Base-by-base conservation (phyloP, 2,797 vertebrate genomes). In the Aphelocoma californica region DNA sequence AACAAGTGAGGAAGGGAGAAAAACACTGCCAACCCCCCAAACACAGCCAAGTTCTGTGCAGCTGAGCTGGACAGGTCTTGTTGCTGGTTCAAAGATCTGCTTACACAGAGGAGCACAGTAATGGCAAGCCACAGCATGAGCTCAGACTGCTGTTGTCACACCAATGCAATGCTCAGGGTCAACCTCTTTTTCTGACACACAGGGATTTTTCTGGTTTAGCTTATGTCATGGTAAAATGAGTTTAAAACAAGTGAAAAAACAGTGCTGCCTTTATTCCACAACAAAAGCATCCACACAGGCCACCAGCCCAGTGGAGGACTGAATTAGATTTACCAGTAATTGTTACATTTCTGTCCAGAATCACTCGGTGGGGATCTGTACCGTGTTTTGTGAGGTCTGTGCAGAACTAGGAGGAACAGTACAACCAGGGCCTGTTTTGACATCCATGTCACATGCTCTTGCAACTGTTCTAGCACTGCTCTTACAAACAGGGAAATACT, bases 191-290 rank as follows among this genome's bases (percentile, higher is more conserved):
- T 70, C 47, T 81, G 81, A 87, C 32, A 83, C 60, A 44, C 42
- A 17, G 50, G 34, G 90, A 89, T 75, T 81, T 95, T 93, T 95
- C 88, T 94, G 71, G 81, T 84, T 81, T 72, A 60, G 70, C 88
- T 87, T 51, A 44, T 53, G 36, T 89, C 65, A 36, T 29, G n/a
- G 40, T 84, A 75, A 87, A 93, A 74, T 1, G 13, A 66, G 40
- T 74, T 66, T 86, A 83, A 89, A 92, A 94, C 73, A 88, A 89
- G 51, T 7, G 36, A 13, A 57, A 72, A 58, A 73, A 64, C 53
- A 58, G 62, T 29, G 36, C 9, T 0, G 10, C 53, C 56, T 87
- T 78, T 87, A 79, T 89, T 86, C 66, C 28, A 50, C 65, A 78
- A 78, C 81, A 89, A 67, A 86, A 84, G 58, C 36, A 73, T 25